Conservation (phyloP, 2,797 vertebrate species). For the Corythornis leucogaster region DNA sequence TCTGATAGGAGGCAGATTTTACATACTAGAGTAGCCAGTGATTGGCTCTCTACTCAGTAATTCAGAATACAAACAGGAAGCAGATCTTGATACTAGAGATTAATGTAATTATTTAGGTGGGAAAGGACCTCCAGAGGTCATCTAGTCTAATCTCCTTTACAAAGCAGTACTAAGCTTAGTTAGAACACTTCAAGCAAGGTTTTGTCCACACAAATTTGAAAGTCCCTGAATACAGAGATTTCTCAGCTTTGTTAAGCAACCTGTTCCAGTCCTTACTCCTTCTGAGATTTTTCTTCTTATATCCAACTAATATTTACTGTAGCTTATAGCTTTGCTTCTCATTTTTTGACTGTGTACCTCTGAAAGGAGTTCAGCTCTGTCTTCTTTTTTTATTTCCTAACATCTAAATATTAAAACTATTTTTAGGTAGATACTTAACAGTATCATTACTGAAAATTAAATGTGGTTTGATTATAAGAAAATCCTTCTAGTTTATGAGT, state of each 20-base stretch:
- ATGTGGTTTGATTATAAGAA: not conserved
- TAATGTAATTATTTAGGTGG: not conserved
- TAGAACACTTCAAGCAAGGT: not conserved
- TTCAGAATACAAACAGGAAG: not conserved
- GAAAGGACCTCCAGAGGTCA: not conserved
- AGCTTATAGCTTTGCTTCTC: not conserved
- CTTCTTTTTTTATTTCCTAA: not conserved
- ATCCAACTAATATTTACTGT: not conserved
- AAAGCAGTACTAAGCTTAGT: not conserved
- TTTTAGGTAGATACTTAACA: not conserved
- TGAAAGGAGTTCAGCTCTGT: not conserved
- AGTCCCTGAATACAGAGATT: not conserved
- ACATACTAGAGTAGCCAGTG: not conserved
- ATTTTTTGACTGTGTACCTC: accelerated
- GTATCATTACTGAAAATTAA: not conserved
- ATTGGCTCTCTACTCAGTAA: not conserved
- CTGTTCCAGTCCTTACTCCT: not conserved
- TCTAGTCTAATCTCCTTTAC: not conserved
- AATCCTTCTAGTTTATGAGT: not conserved
- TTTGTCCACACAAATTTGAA: not conserved
- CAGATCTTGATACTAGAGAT: not conserved
- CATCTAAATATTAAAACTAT: not conserved
- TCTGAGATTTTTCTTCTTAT: not conserved
- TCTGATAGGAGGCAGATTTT: not conserved
- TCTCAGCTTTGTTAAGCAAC: not conserved